A percentile compares a stretch with the other conserved stretches of the same genome.
These are phyloP conservation scores for Struthidea cinerea DNA, from an alignment of 2,113 vertebrate species.

Conservation along the genomic window DNA sequence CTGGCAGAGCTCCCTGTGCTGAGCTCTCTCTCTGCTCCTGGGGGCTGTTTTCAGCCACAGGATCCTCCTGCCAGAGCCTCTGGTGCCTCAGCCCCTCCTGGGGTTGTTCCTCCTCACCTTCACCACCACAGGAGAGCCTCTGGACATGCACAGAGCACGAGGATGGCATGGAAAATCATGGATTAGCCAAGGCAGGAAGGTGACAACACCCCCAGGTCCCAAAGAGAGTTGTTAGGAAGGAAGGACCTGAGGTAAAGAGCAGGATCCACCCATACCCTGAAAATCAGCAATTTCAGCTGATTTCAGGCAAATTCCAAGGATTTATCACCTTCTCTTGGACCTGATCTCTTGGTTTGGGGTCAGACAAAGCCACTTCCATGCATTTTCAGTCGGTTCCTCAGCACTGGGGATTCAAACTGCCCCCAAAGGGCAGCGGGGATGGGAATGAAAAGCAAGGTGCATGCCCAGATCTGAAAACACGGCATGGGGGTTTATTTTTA, in stretches of 20 bases:
- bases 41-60: not conserved
- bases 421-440: not conserved
- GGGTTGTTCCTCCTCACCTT: not conserved
- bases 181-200: not conserved
- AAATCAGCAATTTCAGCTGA: not conserved
- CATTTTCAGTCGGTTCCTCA: not conserved
- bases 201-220: not conserved
- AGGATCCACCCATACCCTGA: not conserved
- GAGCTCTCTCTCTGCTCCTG: not conserved
- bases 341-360: not conserved
- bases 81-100: not conserved
- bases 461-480: accelerated
- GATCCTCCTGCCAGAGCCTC: not conserved
- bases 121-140: not conserved
- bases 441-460: not conserved
- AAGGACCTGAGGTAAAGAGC: not conserved
- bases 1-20: not conserved
- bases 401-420: not conserved
- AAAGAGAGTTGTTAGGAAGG: not conserved
- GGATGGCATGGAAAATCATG: not conserved
- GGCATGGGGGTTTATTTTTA: not conserved
- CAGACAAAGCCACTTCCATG: not conserved
- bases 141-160: not conserved
- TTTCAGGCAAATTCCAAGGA: not conserved
- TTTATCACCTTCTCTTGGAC: not conserved